phyloP scores from a whole-genome alignment of 1,140 invertebrate species.

The Globodera rostochiensis region DNA sequence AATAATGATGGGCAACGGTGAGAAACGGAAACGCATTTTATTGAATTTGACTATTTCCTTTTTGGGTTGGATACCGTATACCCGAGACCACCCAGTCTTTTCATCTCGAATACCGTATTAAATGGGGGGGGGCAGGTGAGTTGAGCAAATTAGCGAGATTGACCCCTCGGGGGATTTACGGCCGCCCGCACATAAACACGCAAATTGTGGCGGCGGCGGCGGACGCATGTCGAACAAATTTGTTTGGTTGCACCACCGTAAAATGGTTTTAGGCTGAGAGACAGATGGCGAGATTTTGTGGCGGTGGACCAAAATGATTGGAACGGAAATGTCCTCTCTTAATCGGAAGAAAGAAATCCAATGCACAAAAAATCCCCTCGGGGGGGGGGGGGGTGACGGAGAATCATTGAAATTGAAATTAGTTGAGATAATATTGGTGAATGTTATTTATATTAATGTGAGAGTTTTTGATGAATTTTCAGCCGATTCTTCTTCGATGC shows the following conservation, averaged over 20 bases:
- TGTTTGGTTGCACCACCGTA: background rate
- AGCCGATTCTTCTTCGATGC: slow-evolving; percentile 67
- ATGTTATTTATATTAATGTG: too few relatives aligned
- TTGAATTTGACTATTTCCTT: too few relatives aligned
- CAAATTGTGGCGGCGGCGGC: background rate
- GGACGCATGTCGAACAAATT: background rate
- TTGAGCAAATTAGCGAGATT: slow-evolving; percentile 17
- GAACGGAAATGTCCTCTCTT: too few relatives aligned
- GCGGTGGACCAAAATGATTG: too few relatives aligned
- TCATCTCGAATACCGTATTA: background rate
- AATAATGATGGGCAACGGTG: background rate
- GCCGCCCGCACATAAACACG: slow-evolving; percentile 9
- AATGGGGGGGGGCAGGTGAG: background rate
- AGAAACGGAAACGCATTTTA: background rate
- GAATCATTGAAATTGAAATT: too few relatives aligned
- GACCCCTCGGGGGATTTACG: background rate
- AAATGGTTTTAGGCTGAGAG: background rate
- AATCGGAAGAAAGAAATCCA: too few relatives aligned
- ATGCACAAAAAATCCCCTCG: too few relatives aligned
- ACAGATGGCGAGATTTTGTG: background rate
- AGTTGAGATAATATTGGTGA: too few relatives aligned
- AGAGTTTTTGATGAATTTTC: background rate
- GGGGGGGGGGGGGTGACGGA: too few relatives aligned
- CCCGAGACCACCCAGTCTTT: too few relatives aligned
- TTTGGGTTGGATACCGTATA: background rate